Base-by-base conservation (phyloP, 2,888 invertebrate species). In the Sarcophaga subvicina region DNA sequence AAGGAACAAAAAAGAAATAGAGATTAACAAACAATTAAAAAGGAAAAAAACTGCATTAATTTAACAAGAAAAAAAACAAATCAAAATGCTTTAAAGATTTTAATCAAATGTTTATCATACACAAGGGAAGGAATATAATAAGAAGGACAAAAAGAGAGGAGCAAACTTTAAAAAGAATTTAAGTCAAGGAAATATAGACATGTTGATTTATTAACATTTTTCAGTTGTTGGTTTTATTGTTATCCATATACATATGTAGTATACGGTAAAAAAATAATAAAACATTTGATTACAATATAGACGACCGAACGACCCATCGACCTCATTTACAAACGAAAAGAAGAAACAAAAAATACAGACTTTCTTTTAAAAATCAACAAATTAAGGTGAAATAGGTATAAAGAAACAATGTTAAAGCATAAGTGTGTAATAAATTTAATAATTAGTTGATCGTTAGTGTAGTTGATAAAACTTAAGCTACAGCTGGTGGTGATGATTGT, bases 31-130 rank as follows among this genome's bases (percentile, higher is more conserved):
- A 14, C 12, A 49, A 54, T 12, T 4, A 54, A n/a, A 82, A 77
- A 66, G 22, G 27, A 72, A 72, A 78, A 66, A 72, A 78, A 72
- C 49, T 83, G 83, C 72, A 78, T 83, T 37, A 37, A 37, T 37
- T 37, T 2, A 37, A 37, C 10, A 37, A 37, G 37, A 10, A 37
- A 37, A 37, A 37, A 37, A 37, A 37, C 37, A 37, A 37, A 37
- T 10, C 10, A 37, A 37, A 37, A 37, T 37, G 6, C 37, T 37
- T 6, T 37, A 37, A 37, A 37, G 6, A 6, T 6, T 6, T 37
- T 37, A 6, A 6, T 37, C 6, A 37, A 37, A 37, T 8, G 37
- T 37, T 10, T 37, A 37, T 10, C 37, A 37, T 37, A 37, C 10
- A 10, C 8, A 37, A 37, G 37, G 37, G 37, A 8, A 37, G 37